phyloP scores from a whole-genome alignment of 2,113 vertebrate species.

The Lynx canadensis region DNA sequence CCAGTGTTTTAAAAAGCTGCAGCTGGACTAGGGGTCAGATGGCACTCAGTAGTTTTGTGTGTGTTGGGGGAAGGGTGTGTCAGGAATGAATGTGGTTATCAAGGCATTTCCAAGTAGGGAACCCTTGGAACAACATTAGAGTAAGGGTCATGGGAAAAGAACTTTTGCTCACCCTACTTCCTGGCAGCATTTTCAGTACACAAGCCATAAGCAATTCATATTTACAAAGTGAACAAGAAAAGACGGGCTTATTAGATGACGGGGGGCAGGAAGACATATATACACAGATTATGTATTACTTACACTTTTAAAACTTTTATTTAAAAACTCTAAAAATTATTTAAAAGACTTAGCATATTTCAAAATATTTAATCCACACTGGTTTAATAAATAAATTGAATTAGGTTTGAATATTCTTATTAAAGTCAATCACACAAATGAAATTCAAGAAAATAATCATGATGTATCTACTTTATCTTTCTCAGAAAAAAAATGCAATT shows the following conservation, averaged over 20 bases:
- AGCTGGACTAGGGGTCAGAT: conserved; percentile 52
- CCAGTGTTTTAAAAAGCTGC: conserved; percentile 23
- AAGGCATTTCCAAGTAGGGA: conserved; percentile 86
- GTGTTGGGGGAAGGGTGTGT: conserved; percentile 78
- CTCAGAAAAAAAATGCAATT: conserved; percentile 17
- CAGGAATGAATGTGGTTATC: conserved; percentile 87
- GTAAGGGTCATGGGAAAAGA: conserved; percentile 90
- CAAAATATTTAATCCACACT: conserved; percentile 16
- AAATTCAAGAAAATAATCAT: conserved; percentile 51
- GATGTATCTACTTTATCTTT: not conserved
- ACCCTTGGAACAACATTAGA: conserved; percentile 88
- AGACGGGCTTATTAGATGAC: not conserved
- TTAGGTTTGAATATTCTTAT: conserved; percentile 77
- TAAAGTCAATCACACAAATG: conserved; percentile 58
- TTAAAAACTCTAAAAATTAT: conserved; percentile 72
- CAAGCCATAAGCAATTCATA: conserved; percentile 79
- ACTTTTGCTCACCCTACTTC: conserved; percentile 86
- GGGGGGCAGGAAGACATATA: not conserved
- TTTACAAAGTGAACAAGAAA: conserved; percentile 78
- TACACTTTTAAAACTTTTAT: not conserved
- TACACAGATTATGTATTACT: not conserved
- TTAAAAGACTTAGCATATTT: conserved; percentile 75
- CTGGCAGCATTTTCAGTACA: conserved; percentile 83
- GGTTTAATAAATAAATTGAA: conserved; percentile 53
- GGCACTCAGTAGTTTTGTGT: conserved; percentile 54